Base-by-base conservation (phyloP, 2,113 vertebrate genomes). In the Petroica traversi region DNA sequence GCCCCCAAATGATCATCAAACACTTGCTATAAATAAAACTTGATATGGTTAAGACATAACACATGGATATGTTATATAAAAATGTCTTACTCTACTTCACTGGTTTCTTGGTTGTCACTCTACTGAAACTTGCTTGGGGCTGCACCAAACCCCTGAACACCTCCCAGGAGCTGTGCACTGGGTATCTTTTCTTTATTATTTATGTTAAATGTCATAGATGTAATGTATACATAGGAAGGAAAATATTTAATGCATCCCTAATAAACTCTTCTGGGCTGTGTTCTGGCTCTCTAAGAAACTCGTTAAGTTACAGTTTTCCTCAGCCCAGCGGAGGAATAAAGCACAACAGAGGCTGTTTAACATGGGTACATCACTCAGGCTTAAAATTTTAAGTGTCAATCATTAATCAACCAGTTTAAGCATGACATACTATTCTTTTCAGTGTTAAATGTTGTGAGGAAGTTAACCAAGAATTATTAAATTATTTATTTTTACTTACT, bases 401-500 rank as follows among this genome's bases (percentile, higher is more conserved):
- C 72, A 75, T 71, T 88, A 81, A 87, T n/a, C 23, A 52, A 7
- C 5, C 36, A 33, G 46, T 55, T 85, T 88, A 77, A 73, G 28
- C n/a, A 29, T 0, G 5, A 46, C 29, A 43, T 43, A n/a, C 89
- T 85, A 85, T 91, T 91, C 31, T 82, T 88, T 62, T 69, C 41
- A 69, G 48, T 59, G 49, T 31, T 74, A 73, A 74, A 80, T 77
- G 43, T 80, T 66, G 49, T 74, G 78, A 90, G 34, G 6, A 69
- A 73, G 24, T 83, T 86, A 93, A 88, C 63, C 22, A 74, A 85
- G 25, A 29, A n/a, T 73, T 72, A 83, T 74, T 83, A 83, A 59
- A 59, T 90, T 94, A 83, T 88, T 95, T 95, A 33, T 95, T 94
- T 94, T 93, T 69, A 75, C 13, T 78, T 34, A 45, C 19, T 76